These are phyloP conservation scores for Metridium senile DNA, from an alignment of 92 coral and sea anemone species.

Conservation along the genomic window DNA sequence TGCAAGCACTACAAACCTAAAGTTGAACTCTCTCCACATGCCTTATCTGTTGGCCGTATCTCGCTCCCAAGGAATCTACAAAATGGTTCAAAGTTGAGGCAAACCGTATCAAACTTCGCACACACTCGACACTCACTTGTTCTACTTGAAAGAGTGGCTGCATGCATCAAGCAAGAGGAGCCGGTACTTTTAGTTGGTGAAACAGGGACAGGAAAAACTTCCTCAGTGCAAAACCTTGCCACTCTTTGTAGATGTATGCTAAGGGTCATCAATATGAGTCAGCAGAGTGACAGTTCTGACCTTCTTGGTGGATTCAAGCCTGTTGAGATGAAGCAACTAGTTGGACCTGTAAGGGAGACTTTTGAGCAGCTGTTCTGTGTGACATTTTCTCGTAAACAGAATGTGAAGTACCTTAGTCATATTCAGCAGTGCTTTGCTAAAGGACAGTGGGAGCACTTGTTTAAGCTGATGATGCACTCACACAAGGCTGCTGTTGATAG, in stretches of 20 bases:
- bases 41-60: conserved; percentile 83
- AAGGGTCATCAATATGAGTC: conserved; percentile 96
- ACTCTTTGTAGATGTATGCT: conserved; percentile 68
- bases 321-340: conserved; percentile 96
- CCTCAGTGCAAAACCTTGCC: conserved; percentile 86
- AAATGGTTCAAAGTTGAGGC: not conserved
- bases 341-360: conserved; percentile 80
- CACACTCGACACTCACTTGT: conserved; percentile 90
- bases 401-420: conserved; percentile 79
- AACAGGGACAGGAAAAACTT: conserved; percentile 98
- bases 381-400: conserved; percentile 95
- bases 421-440: conserved; percentile 88
- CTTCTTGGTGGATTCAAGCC: conserved; percentile 97
- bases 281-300: conserved; percentile 97
- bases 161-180: conserved; percentile 81
- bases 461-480: conserved; percentile 84
- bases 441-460: conserved; percentile 86
- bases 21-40: conserved; percentile 67
- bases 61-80: conserved; percentile 59
- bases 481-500: conserved; percentile 81
- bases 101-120: conserved; percentile 63
- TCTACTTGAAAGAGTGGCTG: conserved; percentile 85
- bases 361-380: conserved; percentile 84
- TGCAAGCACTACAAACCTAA: conserved; percentile 80
- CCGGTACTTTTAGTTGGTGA: conserved; percentile 95